Conservation (phyloP, 2,113 vertebrate species). For the Falco punctatus region DNA sequence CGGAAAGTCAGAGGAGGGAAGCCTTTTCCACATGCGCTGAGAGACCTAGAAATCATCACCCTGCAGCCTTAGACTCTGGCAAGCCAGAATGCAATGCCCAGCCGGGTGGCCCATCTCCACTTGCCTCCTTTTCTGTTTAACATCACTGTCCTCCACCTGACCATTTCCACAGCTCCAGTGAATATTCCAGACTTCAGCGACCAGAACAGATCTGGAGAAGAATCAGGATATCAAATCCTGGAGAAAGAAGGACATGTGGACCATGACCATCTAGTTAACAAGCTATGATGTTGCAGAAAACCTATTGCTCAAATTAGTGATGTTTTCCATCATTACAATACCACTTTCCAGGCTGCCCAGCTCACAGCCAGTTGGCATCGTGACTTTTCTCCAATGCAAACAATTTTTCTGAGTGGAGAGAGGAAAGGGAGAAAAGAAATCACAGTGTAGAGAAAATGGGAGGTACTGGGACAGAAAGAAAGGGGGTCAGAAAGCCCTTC, state of each 20-base stretch:
- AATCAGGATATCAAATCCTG: not conserved
- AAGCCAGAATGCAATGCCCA: not conserved
- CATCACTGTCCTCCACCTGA: not conserved
- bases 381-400: not conserved
- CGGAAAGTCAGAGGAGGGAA: not conserved
- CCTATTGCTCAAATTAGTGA: not conserved
- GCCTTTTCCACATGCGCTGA: not conserved
- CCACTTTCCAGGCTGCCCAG: not conserved
- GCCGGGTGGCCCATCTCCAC: not conserved
- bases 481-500: not conserved
- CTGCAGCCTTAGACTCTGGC: not conserved
- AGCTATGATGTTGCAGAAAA: not conserved
- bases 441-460: not conserved
- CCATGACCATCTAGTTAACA: not conserved
- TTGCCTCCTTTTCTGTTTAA: not conserved
- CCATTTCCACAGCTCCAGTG: not conserved
- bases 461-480: not conserved
- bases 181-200: not conserved
- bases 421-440: not conserved
- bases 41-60: not conserved
- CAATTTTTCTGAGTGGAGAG: not conserved
- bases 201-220: not conserved
- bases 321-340: not conserved
- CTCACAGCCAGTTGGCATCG: not conserved
- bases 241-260: not conserved